Evolutionary conservation across 2,113 vertebrate genomes (phyloP).

Genomic region (Callochromis pleurospilus): DNA sequence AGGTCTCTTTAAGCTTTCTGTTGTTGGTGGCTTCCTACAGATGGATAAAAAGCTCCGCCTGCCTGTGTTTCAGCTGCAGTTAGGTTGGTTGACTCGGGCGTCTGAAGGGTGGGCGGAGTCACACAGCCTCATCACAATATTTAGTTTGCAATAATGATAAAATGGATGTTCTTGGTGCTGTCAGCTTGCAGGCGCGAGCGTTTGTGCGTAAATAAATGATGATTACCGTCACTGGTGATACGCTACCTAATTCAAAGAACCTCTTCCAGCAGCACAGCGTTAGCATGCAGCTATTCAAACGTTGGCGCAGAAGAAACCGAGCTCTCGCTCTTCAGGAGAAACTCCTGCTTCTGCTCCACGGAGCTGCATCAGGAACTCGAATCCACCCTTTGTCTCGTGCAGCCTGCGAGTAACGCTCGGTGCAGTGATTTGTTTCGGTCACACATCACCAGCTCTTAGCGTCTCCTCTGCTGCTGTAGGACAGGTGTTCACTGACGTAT

Average conservation of each 20-base stretch:
- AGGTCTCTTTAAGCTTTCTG: background rate
- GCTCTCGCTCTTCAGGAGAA: background rate
- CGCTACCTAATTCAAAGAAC: background rate
- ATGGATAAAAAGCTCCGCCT: background rate
- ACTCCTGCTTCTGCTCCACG: background rate
- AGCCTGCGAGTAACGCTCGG: background rate
- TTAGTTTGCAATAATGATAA: background rate
- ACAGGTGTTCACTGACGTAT: background rate
- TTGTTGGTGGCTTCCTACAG: background rate
- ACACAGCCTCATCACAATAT: background rate
- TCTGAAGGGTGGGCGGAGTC: background rate
- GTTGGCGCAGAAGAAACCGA: background rate
- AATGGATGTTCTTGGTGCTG: background rate
- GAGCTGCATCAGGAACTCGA: fast-evolving
- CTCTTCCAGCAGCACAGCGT: fast-evolving
- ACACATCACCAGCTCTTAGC: background rate
- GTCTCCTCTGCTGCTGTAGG: background rate
- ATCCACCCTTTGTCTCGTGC: background rate
- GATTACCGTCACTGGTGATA: fast-evolving
- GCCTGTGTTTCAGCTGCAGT: background rate
- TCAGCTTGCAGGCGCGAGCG: fast-evolving
- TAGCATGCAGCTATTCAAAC: background rate
- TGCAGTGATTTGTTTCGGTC: too few species aligned
- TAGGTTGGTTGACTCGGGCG: background rate
- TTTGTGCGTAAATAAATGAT: background rate